phyloP scores from a whole-genome alignment of 2,888 invertebrate genomes.

The Acronicta alni region DNA sequence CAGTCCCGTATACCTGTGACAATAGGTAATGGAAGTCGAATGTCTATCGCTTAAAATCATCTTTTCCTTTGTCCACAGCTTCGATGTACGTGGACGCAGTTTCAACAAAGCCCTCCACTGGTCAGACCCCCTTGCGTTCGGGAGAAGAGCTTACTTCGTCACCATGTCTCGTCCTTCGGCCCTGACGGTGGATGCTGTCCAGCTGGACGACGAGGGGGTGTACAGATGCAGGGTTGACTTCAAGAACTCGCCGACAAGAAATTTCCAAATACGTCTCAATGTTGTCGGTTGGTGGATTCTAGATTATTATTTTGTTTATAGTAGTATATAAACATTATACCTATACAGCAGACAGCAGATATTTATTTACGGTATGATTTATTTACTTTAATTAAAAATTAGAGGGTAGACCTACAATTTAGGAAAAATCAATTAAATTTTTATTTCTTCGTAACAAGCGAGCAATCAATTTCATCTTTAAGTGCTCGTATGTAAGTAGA shows the following conservation, averaged over 20 bases:
- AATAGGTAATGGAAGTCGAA: no score
- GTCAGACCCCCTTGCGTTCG: slow-evolving; percentile 95
- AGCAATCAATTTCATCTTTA: no score
- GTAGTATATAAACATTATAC: no score
- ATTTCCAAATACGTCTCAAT: slow-evolving; percentile 95
- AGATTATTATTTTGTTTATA: no score
- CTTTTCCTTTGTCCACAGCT: slow-evolving; percentile 86
- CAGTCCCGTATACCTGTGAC: no score
- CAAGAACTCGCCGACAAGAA: slow-evolving; percentile 95
- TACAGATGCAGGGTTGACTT: slow-evolving; percentile 97
- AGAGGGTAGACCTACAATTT: no score
- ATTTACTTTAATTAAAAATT: no score
- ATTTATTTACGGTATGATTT: no score
- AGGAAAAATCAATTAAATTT: no score
- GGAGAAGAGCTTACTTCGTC: slow-evolving; percentile 95
- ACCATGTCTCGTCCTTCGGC: slow-evolving; percentile 94
- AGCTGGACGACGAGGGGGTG: slow-evolving; percentile 94
- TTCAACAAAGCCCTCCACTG: slow-evolving; percentile 94
- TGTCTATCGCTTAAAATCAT: neutral
- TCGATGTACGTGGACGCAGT: slow-evolving; percentile 95
- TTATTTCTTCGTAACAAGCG: no score
- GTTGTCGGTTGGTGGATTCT: slow-evolving; percentile 93
- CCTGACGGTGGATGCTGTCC: slow-evolving; percentile 94
- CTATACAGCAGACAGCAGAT: no score
- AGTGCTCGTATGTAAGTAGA: no score